Conservation (phyloP, 2,113 vertebrate genomes). For the Sus scrofa region DNA sequence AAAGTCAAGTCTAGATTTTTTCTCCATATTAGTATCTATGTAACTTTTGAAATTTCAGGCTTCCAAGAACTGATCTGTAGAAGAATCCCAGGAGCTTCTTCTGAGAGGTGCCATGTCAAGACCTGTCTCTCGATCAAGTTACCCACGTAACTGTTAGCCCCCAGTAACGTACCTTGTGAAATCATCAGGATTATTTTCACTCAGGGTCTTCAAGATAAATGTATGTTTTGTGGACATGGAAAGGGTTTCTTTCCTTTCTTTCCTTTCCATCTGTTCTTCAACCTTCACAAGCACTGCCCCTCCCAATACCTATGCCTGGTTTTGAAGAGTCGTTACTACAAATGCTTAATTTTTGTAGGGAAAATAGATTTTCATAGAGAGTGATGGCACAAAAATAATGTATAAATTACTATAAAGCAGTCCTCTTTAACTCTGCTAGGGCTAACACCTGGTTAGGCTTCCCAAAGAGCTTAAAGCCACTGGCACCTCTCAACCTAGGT, state of each 20-base stretch:
- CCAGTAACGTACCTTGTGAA: background rate
- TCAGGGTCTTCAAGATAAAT: background rate
- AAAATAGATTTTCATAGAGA: background rate
- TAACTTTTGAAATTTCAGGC: constrained; percentile 8
- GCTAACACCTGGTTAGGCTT: background rate
- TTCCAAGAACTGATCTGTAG: background rate
- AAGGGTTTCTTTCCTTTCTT: background rate
- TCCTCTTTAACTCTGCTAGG: background rate
- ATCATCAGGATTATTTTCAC: background rate
- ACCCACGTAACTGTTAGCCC: background rate
- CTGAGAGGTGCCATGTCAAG: background rate
- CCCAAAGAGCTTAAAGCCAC: background rate
- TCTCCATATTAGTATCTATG: background rate
- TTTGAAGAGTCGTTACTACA: background rate
- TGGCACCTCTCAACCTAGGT: background rate
- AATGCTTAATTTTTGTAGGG: background rate
- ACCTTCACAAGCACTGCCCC: background rate
- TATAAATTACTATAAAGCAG: background rate
- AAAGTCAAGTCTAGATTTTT: constrained; percentile 43
- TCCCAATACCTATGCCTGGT: background rate
- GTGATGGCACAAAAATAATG: background rate
- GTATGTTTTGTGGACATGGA: background rate
- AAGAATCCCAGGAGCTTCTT: background rate
- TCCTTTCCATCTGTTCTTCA: background rate
- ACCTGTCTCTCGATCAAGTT: background rate